A percentile compares a stretch with the other conserved stretches of the same genome.
phyloP scores from a whole-genome alignment of 2,797 vertebrate genomes.

The Scomberomorus guttatus region DNA sequence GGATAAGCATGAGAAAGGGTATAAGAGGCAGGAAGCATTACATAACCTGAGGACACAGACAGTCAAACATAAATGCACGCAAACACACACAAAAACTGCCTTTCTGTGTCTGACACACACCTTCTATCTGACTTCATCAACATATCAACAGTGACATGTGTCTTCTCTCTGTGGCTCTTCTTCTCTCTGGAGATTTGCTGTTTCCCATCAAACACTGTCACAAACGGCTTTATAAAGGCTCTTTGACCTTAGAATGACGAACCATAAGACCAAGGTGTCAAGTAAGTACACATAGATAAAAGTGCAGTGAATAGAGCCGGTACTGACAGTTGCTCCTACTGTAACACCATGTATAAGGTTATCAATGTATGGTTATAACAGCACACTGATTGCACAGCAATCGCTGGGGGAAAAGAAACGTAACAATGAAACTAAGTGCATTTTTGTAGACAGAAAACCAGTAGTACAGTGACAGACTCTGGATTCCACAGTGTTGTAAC shows the following conservation, averaged over 20 bases:
- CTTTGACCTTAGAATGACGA: constrained; percentile 6
- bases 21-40: constrained; percentile 12
- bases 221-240: constrained; percentile 13
- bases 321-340: neutral
- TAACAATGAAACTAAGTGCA: too few relatives aligned
- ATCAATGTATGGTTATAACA: too few relatives aligned
- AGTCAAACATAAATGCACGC: neutral
- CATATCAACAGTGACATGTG: constrained; percentile 15
- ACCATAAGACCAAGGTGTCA: neutral
- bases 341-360: too few relatives aligned
- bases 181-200: constrained; percentile 15
- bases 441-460: too few relatives aligned
- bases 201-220: constrained; percentile 2
- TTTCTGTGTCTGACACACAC: neutral
- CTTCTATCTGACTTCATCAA: constrained; percentile 10
- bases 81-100: constrained; percentile 4
- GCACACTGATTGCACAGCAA: too few relatives aligned
- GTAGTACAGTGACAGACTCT: too few relatives aligned
- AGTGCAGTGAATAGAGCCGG: neutral
- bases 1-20: constrained; percentile 6
- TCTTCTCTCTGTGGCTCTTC: neutral
- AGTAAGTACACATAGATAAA: neutral
- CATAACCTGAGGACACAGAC: constrained; percentile 22
- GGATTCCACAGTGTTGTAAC: neutral
- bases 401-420: too few relatives aligned